phyloP scores from a whole-genome alignment of 2,888 invertebrate species.

The Thereva unica region DNA sequence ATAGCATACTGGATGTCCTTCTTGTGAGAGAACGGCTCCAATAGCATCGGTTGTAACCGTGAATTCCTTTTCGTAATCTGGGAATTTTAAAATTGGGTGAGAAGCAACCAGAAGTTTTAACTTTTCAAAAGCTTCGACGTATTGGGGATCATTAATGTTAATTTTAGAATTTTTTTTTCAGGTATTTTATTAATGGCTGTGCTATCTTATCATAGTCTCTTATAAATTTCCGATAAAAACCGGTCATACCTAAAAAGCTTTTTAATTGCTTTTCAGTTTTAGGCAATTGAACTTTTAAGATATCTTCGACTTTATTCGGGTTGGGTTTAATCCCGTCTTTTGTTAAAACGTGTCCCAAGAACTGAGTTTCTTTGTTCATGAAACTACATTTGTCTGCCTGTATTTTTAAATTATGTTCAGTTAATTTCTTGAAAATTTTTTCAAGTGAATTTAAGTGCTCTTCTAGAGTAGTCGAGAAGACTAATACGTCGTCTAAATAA shows the following conservation, averaged over 20 bases:
- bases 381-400: too few species aligned
- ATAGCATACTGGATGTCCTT: too few species aligned
- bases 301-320: slow-evolving; percentile 33
- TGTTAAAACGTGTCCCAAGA: too few species aligned
- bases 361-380: too few species aligned
- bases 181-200: slow-evolving; percentile 39
- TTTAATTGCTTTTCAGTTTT: slow-evolving; percentile 40
- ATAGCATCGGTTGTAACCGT: slow-evolving; percentile 34
- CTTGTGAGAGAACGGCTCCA: slow-evolving; percentile 26
- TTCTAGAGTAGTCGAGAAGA: too few species aligned
- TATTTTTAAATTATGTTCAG: too few species aligned
- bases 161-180: slow-evolving; percentile 31
- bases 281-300: slow-evolving; percentile 32
- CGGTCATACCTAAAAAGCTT: slow-evolving; percentile 39
- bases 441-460: too few species aligned
- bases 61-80: slow-evolving; percentile 36
- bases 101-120: slow-evolving; percentile 28
- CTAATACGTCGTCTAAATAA: too few species aligned
- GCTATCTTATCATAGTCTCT: slow-evolving; percentile 39
- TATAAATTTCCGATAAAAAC: slow-evolving; percentile 38
- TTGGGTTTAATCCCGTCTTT: slow-evolving; percentile 35
- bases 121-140: slow-evolving; percentile 35
- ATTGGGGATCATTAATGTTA: slow-evolving; percentile 31
- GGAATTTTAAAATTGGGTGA: slow-evolving; percentile 36
- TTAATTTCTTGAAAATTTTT: slow-evolving; percentile 21